Conservation (phyloP, 2,797 vertebrate genomes). For the Chrysocyon brachyurus region DNA sequence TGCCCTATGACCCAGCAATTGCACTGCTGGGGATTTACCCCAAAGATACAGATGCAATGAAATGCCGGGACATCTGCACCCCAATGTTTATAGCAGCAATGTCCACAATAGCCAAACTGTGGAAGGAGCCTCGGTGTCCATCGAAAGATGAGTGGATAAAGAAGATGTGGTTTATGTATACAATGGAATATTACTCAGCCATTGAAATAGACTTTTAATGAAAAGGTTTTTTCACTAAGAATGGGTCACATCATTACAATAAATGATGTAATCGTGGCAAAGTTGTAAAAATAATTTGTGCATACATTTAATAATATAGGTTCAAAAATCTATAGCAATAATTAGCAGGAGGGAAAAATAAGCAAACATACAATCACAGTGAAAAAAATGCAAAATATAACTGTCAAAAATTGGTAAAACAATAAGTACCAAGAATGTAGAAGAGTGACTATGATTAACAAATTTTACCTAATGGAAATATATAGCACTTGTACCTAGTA, state of each 20-base stretch:
- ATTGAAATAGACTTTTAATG: not conserved
- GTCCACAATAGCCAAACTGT: too few relatives aligned
- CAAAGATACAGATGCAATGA: too few relatives aligned
- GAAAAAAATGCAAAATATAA: not conserved
- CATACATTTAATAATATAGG: not conserved
- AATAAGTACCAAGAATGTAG: not conserved
- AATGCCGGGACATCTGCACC: too few relatives aligned
- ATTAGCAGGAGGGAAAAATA: not conserved
- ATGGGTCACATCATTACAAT: not conserved
- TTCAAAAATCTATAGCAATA: not conserved
- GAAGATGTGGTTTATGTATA: too few relatives aligned
- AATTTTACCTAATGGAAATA: not conserved
- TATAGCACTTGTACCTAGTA: not conserved
- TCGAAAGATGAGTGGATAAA: too few relatives aligned
- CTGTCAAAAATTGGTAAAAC: not conserved
- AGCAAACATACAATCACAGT: not conserved
- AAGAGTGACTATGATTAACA: not conserved
- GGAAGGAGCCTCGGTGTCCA: too few relatives aligned
- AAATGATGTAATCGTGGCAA: not conserved
- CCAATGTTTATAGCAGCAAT: too few relatives aligned
- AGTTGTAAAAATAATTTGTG: not conserved
- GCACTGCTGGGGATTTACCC: too few relatives aligned
- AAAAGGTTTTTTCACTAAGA: not conserved
- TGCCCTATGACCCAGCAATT: too few relatives aligned
- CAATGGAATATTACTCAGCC: too few relatives aligned